Conservation (phyloP, 2,888 invertebrate genomes). For the Charanyca ferruginea region DNA sequence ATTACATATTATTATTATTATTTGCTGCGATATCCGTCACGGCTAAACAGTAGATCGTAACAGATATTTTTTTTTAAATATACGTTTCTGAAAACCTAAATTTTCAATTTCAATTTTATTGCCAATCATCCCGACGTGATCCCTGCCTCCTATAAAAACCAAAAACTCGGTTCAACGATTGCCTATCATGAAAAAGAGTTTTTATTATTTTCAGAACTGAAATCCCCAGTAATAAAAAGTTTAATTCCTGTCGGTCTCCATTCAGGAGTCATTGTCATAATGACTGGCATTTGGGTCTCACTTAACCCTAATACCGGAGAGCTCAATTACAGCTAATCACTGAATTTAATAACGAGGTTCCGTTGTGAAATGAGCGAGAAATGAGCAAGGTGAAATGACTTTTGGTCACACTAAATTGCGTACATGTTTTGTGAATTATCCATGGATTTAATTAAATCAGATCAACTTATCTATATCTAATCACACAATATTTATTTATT, state of each 20-base stretch:
- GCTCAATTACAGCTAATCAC: slow-evolving; percentile 47
- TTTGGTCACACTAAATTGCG: neutral
- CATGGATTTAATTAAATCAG: no score
- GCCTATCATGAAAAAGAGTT: slow-evolving; percentile 8
- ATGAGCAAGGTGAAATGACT: neutral
- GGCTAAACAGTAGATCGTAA: neutral
- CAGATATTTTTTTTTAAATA: neutral
- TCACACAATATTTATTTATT: no score
- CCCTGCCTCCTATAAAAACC: slow-evolving; percentile 24
- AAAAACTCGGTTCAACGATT: slow-evolving; percentile 26
- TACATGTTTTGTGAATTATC: neutral
- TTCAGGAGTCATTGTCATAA: slow-evolving; percentile 32
- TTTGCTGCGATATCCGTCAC: no score
- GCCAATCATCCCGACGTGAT: slow-evolving; percentile 13
- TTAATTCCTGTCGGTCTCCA: slow-evolving; percentile 35
- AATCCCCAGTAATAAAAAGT: slow-evolving; percentile 42
- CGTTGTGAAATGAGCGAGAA: neutral
- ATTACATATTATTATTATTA: no score
- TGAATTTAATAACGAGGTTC: neutral
- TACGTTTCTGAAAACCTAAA: slow-evolving; percentile 2
- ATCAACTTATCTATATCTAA: no score
- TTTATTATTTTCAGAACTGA: slow-evolving; percentile 33
- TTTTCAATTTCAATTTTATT: slow-evolving; percentile 47
- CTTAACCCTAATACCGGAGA: slow-evolving; percentile 34
- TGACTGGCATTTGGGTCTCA: slow-evolving; percentile 25